Evolutionary conservation across 1,140 invertebrate species (phyloP).

Genomic region (Delia radicum): DNA sequence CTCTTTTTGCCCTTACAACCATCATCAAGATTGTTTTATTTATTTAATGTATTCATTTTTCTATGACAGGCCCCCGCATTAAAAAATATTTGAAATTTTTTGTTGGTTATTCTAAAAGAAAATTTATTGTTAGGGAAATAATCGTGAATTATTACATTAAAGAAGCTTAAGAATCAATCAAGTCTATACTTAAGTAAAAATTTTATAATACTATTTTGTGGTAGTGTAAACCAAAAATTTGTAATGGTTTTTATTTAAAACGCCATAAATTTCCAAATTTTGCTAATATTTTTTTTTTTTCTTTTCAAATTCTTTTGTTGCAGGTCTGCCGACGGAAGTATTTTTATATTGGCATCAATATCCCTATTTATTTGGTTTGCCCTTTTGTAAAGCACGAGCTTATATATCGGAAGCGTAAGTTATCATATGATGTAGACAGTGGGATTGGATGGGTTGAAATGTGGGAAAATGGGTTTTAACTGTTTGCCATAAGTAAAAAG

Average conservation of each 20-base stretch:
- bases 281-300: neutral
- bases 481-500: no score
- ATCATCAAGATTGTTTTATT: neutral
- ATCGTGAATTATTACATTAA: neutral
- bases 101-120: neutral
- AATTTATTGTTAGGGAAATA: neutral
- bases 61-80: neutral
- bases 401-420: conserved; percentile 84
- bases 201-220: neutral
- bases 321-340: conserved; percentile 86
- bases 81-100: neutral
- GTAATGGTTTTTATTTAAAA: neutral
- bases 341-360: conserved; percentile 91
- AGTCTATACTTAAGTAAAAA: no score
- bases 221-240: neutral
- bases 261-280: neutral
- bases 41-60: neutral
- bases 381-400: conserved; percentile 81
- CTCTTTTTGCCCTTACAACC: neutral
- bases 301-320: conserved; percentile 4
- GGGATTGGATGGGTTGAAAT: no score
- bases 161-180: neutral
- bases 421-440: neutral
- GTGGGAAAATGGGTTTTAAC: no score
- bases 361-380: conserved; percentile 81